Evolutionary conservation across 2,797 vertebrate species (phyloP).

Genomic region (Poecile montanus): DNA sequence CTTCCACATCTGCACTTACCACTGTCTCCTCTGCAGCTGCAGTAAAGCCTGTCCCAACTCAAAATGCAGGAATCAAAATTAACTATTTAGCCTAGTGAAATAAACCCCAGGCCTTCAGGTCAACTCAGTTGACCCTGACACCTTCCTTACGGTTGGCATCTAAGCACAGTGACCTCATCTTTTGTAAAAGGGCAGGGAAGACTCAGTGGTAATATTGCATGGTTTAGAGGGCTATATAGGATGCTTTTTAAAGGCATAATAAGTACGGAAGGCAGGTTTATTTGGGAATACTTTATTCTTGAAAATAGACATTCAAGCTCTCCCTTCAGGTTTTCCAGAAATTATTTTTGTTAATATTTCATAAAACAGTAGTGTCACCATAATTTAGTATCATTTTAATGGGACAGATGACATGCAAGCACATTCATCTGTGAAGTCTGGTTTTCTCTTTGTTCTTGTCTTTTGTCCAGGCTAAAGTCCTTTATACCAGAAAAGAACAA

Average conservation of each 20-base stretch:
- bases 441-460: constrained; percentile 8
- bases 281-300: not conserved
- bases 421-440: not conserved
- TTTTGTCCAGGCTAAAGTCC: not conserved
- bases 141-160: not conserved
- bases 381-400: not conserved
- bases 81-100: not conserved
- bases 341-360: not conserved
- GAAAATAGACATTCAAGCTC: not conserved
- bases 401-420: not conserved
- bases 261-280: not conserved
- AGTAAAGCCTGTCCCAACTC: not conserved
- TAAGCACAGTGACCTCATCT: not conserved
- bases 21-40: not conserved
- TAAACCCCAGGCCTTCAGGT: not conserved
- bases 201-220: not conserved
- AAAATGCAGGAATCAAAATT: not conserved
- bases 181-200: not conserved
- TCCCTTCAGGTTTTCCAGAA: not conserved
- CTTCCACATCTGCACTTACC: not conserved
- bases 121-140: not conserved
- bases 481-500: not conserved
- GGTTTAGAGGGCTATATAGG: not conserved
- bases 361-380: not conserved
- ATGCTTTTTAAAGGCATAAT: not conserved